These are phyloP conservation scores for Popillia japonica DNA, from an alignment of 1,140 invertebrate genomes.

Conservation along the genomic window DNA sequence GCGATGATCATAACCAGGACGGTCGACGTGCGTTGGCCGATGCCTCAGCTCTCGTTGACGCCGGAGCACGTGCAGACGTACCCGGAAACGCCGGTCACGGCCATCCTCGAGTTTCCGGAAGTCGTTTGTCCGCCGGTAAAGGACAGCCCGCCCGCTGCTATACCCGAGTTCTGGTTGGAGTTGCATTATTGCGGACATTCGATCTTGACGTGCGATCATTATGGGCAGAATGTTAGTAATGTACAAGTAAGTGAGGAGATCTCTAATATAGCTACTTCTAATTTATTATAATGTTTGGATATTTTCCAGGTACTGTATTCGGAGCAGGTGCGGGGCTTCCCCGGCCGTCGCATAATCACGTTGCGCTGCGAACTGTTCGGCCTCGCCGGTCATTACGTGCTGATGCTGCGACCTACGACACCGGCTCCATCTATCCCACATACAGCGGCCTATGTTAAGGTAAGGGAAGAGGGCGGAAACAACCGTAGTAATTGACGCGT, in stretches of 20 bases:
- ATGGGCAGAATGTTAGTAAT: constrained; percentile 38
- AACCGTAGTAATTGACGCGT: background rate
- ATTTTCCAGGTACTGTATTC: constrained; percentile 67
- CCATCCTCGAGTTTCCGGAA: too few species aligned
- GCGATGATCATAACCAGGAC: constrained; percentile 64
- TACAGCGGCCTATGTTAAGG: constrained; percentile 73
- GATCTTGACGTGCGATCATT: constrained; percentile 55
- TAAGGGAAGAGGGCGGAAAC: constrained; percentile 55
- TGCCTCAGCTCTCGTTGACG: constrained; percentile 72
- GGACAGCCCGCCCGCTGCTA: constrained; percentile 64
- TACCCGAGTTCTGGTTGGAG: constrained; percentile 77
- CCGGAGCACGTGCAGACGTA: constrained; percentile 81
- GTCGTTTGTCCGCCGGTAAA: constrained; percentile 69
- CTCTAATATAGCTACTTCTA: background rate
- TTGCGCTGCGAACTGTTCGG: constrained; percentile 81
- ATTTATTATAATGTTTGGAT: background rate
- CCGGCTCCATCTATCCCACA: constrained; percentile 66
- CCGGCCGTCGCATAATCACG: constrained; percentile 69
- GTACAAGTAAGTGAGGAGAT: constrained; percentile 27
- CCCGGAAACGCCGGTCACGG: too few species aligned
- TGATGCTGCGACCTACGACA: constrained; percentile 69
- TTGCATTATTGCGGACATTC: constrained; percentile 77
- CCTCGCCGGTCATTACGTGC: constrained; percentile 77
- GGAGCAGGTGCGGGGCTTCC: constrained; percentile 75
- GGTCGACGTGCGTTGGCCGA: constrained; percentile 82